Conservation (phyloP, 1,140 invertebrate species). For the Psix sp. region DNA sequence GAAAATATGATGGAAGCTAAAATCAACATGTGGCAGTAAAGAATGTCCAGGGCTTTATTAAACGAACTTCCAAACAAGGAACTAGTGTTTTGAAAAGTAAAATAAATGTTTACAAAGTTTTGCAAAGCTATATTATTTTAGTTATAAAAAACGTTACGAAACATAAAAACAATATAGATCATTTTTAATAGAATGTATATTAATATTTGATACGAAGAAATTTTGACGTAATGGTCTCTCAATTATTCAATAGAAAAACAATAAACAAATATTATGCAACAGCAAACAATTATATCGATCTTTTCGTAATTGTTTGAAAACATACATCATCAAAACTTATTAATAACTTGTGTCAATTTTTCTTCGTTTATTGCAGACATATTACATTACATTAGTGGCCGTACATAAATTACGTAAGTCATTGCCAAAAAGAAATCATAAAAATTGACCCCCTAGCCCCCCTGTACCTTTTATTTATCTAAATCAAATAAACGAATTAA, state of each 20-base stretch:
- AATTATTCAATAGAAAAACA: too few species aligned
- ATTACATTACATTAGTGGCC: slow-evolving; percentile 47
- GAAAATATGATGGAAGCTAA: slow-evolving; percentile 2
- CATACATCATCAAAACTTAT: too few species aligned
- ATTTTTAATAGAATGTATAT: not conserved
- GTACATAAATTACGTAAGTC: slow-evolving; percentile 51
- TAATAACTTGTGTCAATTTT: slow-evolving; percentile 17
- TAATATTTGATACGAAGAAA: slow-evolving; percentile 17
- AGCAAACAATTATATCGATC: too few species aligned
- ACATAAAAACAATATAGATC: not conserved
- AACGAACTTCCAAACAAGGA: not conserved
- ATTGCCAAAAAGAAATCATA: slow-evolving; percentile 18
- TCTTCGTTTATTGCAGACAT: slow-evolving; percentile 49
- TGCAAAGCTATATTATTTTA: not conserved
- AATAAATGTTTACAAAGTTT: slow-evolving; percentile 6
- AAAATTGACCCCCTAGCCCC: slow-evolving; percentile 30
- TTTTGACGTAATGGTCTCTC: slow-evolving; percentile 11
- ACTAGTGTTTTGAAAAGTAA: not conserved
- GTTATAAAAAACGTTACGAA: not conserved
- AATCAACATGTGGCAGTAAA: slow-evolving; percentile 4
- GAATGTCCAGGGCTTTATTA: not conserved
- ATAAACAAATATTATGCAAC: too few species aligned
- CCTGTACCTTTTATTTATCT: slow-evolving; percentile 3
- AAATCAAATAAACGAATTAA: not conserved
- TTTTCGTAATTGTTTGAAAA: too few species aligned